Base-by-base conservation (phyloP, 2,888 invertebrate genomes). In the Amphipoea lucens region DNA sequence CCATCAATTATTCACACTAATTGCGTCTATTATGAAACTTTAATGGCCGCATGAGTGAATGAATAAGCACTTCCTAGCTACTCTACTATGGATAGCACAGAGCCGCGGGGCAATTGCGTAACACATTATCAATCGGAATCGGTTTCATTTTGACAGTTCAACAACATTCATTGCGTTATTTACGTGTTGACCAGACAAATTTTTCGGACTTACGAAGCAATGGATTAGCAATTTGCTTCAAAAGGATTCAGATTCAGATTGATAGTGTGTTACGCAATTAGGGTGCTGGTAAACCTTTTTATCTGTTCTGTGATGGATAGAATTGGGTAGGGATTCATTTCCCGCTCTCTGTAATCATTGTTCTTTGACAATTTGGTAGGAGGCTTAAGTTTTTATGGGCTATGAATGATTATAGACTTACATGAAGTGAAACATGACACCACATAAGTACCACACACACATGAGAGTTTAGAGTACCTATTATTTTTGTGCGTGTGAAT, bases 1-100 rank as follows among this genome's bases (percentile, higher is more conserved):
- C 51, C 69, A 76, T 83, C 66, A 66, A 83, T 83, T 83, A 83
- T 83, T 76, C 76, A 66, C 40, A 42, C 80, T 83, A 83, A 83
- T 83, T 83, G 76, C 73, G 48, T 66, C 80, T 80, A 70, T 68
- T 83, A 73, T 83, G 76, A 76, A 83, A 73, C 29, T 70, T 76
- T 75, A 79, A 83, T 83, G 74, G 63, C 40, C 62, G 66, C 54
- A n/a, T 82, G 70, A 77, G 40, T 81, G 81, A 68, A 66, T 74
- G 68, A 68, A 45, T 63, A 57, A 63, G 36, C 3, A 48, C 75
- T 75, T 69, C 68, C 65, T 51, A 63, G 57, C 6, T n/a, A 6
- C 17, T 63, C 17, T n/a, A n/a, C 29, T 57, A 29, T 62, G 6
- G 11, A 75, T 51, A 36, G 9, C 11, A 57, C 57, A 57, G 57